Evolutionary conservation across 2,797 vertebrate species (phyloP).

Genomic region (Apodemus agrarius): DNA sequence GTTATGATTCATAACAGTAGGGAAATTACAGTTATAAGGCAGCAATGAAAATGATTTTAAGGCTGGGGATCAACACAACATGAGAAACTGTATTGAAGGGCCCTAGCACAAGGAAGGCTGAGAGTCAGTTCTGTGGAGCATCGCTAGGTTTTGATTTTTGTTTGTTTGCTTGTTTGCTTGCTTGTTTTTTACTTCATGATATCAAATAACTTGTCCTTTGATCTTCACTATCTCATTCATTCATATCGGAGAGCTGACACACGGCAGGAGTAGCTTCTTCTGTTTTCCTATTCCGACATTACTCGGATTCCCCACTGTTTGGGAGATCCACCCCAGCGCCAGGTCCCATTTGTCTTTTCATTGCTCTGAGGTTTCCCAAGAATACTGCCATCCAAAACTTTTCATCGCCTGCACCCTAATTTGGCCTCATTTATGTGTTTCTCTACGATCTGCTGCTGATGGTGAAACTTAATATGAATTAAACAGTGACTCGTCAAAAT

Average conservation of each 20-base stretch:
- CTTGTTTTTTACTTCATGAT: background rate
- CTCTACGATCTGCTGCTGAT: constrained; percentile 28
- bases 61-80: background rate
- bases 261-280: background rate
- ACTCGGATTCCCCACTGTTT: background rate
- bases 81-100: background rate
- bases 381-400: background rate
- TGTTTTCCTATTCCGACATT: background rate
- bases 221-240: background rate
- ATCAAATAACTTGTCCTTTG: background rate
- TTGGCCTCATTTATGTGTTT: constrained; percentile 29
- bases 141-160: background rate
- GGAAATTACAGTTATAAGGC: background rate
- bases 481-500: background rate
- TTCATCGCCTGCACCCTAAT: background rate
- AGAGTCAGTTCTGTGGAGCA: background rate
- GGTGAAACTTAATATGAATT: background rate
- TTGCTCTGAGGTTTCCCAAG: constrained; percentile 18
- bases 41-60: background rate
- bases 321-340: background rate
- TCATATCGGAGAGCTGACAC: background rate
- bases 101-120: too few relatives aligned
- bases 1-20: background rate
- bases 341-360: background rate
- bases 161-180: background rate